phyloP scores from a whole-genome alignment of 1,140 invertebrate species.

The Halesus radiatus region DNA sequence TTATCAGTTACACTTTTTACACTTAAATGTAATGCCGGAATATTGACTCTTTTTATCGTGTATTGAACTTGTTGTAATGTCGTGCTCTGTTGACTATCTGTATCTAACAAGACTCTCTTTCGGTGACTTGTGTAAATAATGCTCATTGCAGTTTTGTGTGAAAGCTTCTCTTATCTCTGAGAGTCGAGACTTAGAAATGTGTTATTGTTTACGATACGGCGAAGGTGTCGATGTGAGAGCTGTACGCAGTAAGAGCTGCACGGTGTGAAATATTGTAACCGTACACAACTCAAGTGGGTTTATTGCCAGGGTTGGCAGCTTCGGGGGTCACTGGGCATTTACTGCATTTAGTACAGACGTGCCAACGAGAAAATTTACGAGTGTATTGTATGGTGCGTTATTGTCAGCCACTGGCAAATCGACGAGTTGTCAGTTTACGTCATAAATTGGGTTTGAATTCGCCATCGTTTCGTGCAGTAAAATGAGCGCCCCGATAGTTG shows the following conservation, averaged over 20 bases:
- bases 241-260: background rate
- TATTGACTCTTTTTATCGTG: conserved; percentile 28
- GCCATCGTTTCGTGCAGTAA: background rate
- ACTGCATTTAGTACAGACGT: conserved; percentile 15
- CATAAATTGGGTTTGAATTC: conserved; percentile 23
- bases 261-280: conserved; percentile 22
- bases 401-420: conserved; percentile 29
- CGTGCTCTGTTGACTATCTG: background rate
- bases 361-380: conserved; percentile 29
- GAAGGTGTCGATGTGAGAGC: background rate
- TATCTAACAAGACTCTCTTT: background rate
- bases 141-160: no score
- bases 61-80: conserved; percentile 12
- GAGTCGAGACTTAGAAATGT: background rate
- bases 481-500: background rate
- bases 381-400: conserved; percentile 36
- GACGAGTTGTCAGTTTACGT: background rate
- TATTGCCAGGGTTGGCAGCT: conserved; percentile 22
- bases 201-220: background rate
- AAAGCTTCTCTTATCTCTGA: no score
- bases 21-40: background rate
- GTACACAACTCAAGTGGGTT: conserved; percentile 30
- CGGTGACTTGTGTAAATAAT: no score
- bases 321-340: conserved; percentile 24
- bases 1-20: background rate